Conservation (phyloP, 2,113 vertebrate genomes). For the Crotalus helleri region DNA sequence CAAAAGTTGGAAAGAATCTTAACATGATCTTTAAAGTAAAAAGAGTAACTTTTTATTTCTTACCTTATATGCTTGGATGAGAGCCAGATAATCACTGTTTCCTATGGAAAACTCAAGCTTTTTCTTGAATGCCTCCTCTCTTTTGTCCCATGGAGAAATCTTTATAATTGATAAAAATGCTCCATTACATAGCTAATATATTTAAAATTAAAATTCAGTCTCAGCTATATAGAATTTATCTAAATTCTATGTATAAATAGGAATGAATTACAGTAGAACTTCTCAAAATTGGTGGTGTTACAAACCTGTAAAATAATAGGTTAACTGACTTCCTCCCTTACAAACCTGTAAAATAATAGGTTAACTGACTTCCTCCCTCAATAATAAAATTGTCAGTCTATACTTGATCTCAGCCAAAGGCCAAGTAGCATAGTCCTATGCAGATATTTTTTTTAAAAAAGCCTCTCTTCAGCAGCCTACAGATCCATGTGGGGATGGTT, state of each 20-base stretch:
- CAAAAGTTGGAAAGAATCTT: neutral
- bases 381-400: neutral
- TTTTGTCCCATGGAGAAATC: conserved; percentile 95
- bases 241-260: neutral
- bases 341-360: neutral
- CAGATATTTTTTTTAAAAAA: neutral
- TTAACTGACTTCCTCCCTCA: neutral
- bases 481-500: neutral
- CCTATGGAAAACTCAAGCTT: conserved; percentile 87
- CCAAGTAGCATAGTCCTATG: neutral
- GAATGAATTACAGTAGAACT: neutral
- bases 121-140: conserved; percentile 90
- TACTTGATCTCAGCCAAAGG: neutral
- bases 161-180: conserved; percentile 39
- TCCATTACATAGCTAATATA: neutral
- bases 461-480: neutral
- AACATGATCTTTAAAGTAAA: neutral
- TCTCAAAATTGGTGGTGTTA: neutral
- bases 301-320: neutral
- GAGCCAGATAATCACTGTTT: conserved; percentile 91
- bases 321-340: neutral
- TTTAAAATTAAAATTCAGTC: neutral
- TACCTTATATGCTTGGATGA: conserved; percentile 92
- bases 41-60: conserved; percentile 13
- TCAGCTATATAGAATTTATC: neutral